Evolutionary conservation across 2,797 vertebrate genomes (phyloP).

Genomic region (Pseudochirops corinnae): DNA sequence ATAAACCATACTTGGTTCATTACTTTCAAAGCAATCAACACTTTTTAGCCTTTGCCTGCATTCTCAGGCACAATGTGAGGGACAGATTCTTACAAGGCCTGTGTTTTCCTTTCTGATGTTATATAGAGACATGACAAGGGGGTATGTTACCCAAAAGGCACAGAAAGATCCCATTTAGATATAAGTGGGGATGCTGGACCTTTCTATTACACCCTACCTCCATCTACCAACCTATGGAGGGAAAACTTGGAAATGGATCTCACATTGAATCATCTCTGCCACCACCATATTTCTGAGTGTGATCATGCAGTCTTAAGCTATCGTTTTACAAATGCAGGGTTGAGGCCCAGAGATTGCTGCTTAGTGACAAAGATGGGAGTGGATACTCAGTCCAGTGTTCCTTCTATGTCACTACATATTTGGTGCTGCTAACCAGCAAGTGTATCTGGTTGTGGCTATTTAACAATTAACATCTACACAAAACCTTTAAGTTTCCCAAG

Average conservation of each 20-base stretch:
- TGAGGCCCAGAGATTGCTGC: background rate
- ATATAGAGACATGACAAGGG: background rate
- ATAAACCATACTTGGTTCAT: background rate
- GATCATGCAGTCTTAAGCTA: background rate
- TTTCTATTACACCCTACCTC: background rate
- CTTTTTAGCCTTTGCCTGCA: background rate
- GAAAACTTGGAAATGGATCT: background rate
- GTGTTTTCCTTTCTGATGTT: slow-evolving; percentile 2
- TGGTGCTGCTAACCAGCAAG: background rate
- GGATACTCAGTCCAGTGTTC: background rate
- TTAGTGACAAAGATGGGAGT: background rate
- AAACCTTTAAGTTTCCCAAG: background rate
- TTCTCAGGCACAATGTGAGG: background rate
- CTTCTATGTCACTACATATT: background rate
- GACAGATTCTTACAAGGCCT: background rate
- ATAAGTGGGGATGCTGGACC: background rate
- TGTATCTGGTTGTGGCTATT: background rate
- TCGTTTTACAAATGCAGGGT: background rate
- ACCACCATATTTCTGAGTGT: background rate
- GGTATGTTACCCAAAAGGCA: background rate
- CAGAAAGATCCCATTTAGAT: background rate
- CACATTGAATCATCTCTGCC: background rate
- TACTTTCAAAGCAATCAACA: background rate
- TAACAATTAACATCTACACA: background rate
- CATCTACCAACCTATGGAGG: background rate